Evolutionary conservation across 2,888 invertebrate genomes (phyloP).

Genomic region (Eueremaeus valkanovi): DNA sequence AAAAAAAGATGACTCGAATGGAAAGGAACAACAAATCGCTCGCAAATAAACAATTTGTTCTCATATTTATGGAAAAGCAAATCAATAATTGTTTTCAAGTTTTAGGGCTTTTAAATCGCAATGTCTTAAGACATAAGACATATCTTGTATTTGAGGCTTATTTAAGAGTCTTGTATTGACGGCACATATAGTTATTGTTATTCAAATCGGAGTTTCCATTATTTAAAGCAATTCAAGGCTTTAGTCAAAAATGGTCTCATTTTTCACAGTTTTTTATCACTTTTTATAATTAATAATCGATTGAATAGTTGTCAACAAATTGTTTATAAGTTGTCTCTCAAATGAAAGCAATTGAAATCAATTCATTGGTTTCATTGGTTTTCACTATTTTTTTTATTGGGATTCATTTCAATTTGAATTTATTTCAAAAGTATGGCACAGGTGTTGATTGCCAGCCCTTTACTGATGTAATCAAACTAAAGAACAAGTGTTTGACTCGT

Average conservation of each 20-base stretch:
- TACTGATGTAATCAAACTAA: background rate
- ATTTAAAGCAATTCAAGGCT: background rate
- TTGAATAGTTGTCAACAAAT: constrained; percentile 14
- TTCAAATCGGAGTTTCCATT: constrained; percentile 16
- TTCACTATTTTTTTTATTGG: background rate
- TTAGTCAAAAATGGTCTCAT: background rate
- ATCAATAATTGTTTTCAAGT: no score
- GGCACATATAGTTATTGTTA: background rate
- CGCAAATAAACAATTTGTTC: no score
- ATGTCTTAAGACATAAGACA: background rate
- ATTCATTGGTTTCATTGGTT: constrained; percentile 1
- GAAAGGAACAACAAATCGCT: no score
- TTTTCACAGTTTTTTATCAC: background rate
- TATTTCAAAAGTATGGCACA: background rate
- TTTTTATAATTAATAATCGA: background rate
- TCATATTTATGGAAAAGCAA: no score
- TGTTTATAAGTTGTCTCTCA: constrained; percentile 7
- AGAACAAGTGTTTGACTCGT: background rate
- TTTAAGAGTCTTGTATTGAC: background rate
- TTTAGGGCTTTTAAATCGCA: no score
- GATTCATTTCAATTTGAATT: background rate
- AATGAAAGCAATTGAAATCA: background rate
- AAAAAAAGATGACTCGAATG: no score
- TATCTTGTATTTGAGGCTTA: background rate
- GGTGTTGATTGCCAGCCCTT: constrained; percentile 24